Base-by-base conservation (phyloP, 2,888 invertebrate species). In the Azorinus chamasolen region DNA sequence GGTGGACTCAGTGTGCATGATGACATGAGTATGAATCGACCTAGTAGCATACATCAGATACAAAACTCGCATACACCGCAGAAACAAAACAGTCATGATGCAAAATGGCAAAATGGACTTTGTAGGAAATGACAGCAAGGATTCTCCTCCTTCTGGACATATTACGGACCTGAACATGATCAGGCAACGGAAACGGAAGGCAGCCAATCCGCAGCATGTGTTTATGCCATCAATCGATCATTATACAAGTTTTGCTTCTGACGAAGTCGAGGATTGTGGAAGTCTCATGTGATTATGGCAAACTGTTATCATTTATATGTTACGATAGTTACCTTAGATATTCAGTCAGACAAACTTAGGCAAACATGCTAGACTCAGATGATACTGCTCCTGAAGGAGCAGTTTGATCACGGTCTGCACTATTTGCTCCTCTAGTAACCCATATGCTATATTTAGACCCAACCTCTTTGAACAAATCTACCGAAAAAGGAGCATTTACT, bases 201-300 rank as follows among this genome's bases (percentile, higher is more conserved):
- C 81, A 22, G 63, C 81, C 16, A 81, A 81, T 58, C 81, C 81
- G 20, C 81, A 81, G 45, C 81, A 81, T 58, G 81, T 81, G 18
- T 81, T 81, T 50, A 81, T 77, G 74, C 81, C 81, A 2, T 65
- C 81, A 10, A 74, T 81, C 24, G 81, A 81, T 57, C 81, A 81
- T 37, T 81, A 77, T 57, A 77, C 81, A 6, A 73, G 77, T 45
- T 81, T 81, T 63, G 74, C 77, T 50, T 59, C 68, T 8, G 81
- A 81, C 39, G 81, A 81, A 32, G 72, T 73, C 4, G 81, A 81
- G 25, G 81, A 81, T 37, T 81, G 81, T 57, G 43, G 58, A 14
- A 41, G 43, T 12, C 58, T 66, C 10, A 59, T 75, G 50, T 41
- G 65, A 22, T 69, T n/a, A n/a, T n/a, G n/a, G n/a, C n/a, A n/a